A percentile compares a stretch with the other conserved stretches of the same genome.
phyloP scores from a whole-genome alignment of 2,888 invertebrate species.

The Euzetes globulus region DNA sequence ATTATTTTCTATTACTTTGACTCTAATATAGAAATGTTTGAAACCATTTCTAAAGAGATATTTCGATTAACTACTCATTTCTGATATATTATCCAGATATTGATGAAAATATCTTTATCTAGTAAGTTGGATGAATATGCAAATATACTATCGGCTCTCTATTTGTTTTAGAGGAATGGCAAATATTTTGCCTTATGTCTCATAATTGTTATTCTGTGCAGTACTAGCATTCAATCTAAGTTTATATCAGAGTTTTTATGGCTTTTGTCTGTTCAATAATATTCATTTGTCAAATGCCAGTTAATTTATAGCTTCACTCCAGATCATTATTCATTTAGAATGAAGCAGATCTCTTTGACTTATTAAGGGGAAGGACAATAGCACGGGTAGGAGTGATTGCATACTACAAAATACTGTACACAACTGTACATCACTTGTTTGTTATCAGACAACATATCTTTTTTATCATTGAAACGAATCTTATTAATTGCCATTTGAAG shows the following conservation, averaged over 20 bases:
- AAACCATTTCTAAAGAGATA: too few relatives aligned
- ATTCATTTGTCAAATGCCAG: slow-evolving; percentile 23
- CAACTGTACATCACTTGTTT: slow-evolving; percentile 19
- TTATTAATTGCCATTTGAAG: slow-evolving; percentile 8
- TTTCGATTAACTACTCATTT: too few relatives aligned
- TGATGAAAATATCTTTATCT: too few relatives aligned
- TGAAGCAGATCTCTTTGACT: slow-evolving; percentile 23
- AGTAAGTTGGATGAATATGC: not conserved
- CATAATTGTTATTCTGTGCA: not conserved
- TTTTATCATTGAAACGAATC: not conserved
- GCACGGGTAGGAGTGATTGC: slow-evolving; percentile 14
- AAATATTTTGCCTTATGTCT: not conserved
- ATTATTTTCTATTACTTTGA: not conserved
- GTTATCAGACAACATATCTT: slow-evolving; percentile 20
- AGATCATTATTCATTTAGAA: slow-evolving; percentile 12
- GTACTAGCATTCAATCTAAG: not conserved
- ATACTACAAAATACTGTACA: not conserved
- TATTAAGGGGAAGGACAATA: slow-evolving; percentile 18
- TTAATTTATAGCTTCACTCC: slow-evolving; percentile 8
- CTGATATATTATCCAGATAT: too few relatives aligned
- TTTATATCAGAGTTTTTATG: slow-evolving; percentile 4
- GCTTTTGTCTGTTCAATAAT: slow-evolving; percentile 17
- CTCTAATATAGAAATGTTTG: not conserved
- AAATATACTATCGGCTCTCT: not conserved
- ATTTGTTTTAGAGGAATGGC: not conserved